Conservation (phyloP, 2,797 vertebrate genomes). For the Ispidina lecontei region DNA sequence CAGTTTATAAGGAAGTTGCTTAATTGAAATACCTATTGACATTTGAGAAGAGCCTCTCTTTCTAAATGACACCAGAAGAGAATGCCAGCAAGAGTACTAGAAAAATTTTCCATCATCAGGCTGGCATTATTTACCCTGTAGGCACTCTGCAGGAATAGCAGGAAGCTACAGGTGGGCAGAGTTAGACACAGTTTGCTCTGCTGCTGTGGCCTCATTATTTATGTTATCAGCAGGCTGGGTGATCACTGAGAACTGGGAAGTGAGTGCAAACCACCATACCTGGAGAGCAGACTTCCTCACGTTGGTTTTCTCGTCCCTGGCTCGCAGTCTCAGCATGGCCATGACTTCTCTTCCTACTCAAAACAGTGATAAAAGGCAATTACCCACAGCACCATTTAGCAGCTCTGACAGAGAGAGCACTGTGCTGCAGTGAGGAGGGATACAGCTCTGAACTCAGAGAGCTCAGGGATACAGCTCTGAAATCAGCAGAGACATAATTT, state of each 20-base stretch:
- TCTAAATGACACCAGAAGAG: constrained; percentile 28
- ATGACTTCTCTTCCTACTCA: constrained; percentile 83
- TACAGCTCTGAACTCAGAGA: not conserved
- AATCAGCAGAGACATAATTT: not conserved
- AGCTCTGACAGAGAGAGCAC: not conserved
- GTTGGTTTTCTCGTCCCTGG: constrained; percentile 85
- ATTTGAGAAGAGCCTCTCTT: constrained; percentile 63
- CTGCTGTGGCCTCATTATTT: not conserved
- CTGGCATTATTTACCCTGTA: constrained; percentile 14
- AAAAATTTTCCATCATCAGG: constrained; percentile 38
- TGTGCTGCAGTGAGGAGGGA: not conserved
- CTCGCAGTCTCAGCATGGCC: constrained; percentile 82
- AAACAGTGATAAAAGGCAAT: not conserved
- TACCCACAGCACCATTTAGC: not conserved
- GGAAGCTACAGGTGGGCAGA: constrained; percentile 19
- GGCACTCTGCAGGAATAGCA: not conserved
- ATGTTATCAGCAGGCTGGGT: not conserved
- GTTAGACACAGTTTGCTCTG: not conserved
- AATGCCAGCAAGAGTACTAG: constrained; percentile 11
- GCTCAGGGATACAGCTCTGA: not conserved
- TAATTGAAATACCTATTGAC: constrained; percentile 68
- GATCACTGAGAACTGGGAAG: not conserved
- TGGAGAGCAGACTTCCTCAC: constrained; percentile 93
- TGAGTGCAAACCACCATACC: constrained; percentile 73
- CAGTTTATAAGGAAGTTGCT: constrained; percentile 44